phyloP scores from a whole-genome alignment of 2,113 vertebrate species.

The Antennarius striatus region DNA sequence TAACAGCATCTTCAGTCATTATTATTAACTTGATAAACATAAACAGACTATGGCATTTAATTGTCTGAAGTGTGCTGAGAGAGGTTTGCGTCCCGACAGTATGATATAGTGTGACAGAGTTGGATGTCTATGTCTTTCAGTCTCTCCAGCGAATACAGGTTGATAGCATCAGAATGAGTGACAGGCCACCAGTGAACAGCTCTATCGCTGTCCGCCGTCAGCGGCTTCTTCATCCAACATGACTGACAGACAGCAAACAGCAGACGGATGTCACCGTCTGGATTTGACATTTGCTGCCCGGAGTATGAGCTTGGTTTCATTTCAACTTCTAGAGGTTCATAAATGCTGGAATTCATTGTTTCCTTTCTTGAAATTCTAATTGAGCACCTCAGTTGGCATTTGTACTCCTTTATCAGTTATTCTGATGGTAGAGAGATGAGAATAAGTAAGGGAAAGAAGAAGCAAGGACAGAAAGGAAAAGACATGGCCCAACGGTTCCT shows the following conservation, averaged over 20 bases:
- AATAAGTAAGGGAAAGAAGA: background rate
- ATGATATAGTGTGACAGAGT: slow-evolving; percentile 28
- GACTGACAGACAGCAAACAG: slow-evolving; percentile 40
- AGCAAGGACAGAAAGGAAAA: too few relatives aligned
- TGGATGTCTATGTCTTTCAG: slow-evolving; percentile 26
- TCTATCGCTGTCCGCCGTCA: slow-evolving; percentile 29
- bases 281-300: slow-evolving; percentile 33
- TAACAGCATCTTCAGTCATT: background rate
- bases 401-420: background rate
- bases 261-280: slow-evolving; percentile 11
- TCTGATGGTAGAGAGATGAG: slow-evolving; percentile 3
- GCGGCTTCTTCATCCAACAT: slow-evolving; percentile 35
- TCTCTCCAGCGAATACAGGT: slow-evolving; percentile 29
- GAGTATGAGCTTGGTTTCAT: slow-evolving; percentile 6
- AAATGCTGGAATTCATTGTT: background rate
- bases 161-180: slow-evolving; percentile 47
- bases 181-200: slow-evolving; percentile 40
- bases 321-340: background rate
- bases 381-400: background rate
- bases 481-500: background rate
- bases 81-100: slow-evolving; percentile 16
- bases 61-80: slow-evolving; percentile 18
- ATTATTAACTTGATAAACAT: background rate
- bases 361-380: background rate
- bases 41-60: background rate